Evolutionary conservation across 2,888 invertebrate genomes (phyloP).

Genomic region (Ferrisia virgata): DNA sequence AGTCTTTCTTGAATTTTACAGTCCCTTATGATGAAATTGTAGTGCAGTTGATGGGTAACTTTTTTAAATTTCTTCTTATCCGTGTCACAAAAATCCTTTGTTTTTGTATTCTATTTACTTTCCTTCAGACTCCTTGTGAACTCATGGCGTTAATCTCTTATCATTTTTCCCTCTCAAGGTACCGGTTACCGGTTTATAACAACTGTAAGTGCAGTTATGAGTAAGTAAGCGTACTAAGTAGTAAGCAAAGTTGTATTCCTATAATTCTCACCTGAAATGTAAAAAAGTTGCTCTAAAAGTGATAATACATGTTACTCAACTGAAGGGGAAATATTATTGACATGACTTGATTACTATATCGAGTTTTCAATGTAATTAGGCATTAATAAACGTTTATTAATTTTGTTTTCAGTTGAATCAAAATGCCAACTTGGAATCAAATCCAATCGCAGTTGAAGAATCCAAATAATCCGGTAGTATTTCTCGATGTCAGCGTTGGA

Average conservation of each 20-base stretch:
- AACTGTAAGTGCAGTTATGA: neutral
- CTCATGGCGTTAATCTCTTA: too few relatives aligned
- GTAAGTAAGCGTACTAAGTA: neutral
- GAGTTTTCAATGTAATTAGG: neutral
- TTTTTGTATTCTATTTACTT: neutral
- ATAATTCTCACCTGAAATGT: neutral
- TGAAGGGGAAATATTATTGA: neutral
- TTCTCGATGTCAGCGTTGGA: constrained; percentile 95
- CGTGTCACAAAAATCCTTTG: neutral
- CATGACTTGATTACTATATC: neutral
- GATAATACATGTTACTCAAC: neutral
- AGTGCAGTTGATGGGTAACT: constrained; percentile 11
- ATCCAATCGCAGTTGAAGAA: constrained; percentile 84
- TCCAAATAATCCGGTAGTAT: constrained; percentile 96
- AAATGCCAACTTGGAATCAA: constrained; percentile 92
- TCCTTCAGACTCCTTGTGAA: neutral
- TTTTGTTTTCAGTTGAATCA: neutral
- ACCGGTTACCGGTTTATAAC: too few relatives aligned
- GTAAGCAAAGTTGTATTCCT: neutral
- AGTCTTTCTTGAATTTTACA: neutral
- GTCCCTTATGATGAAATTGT: constrained; percentile 3
- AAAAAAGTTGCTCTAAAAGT: neutral
- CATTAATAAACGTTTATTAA: neutral
- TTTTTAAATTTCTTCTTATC: neutral
- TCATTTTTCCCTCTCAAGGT: too few relatives aligned